phyloP scores from a whole-genome alignment of 2,113 vertebrate species.

The Oncorhynchus masou region DNA sequence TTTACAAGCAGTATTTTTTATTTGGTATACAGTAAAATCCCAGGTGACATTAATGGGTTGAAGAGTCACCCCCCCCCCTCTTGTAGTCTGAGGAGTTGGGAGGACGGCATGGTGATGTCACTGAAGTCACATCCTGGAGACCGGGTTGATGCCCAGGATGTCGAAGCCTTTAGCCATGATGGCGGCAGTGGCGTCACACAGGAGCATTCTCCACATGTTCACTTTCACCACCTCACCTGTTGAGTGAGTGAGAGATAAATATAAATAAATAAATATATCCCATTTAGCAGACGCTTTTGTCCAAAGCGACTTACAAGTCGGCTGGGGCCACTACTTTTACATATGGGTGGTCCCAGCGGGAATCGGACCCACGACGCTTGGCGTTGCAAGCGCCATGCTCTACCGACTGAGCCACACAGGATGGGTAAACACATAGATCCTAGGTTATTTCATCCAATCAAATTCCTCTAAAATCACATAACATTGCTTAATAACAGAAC shows the following conservation, averaged over 20 bases:
- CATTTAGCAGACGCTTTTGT: too few species aligned
- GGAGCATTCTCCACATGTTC: constrained; percentile 94
- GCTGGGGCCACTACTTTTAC: too few species aligned
- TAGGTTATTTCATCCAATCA: too few species aligned
- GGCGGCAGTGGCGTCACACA: constrained; percentile 87
- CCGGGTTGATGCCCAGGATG: constrained; percentile 90
- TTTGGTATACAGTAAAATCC: neutral
- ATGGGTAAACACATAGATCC: neutral
- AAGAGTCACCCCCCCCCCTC: too few species aligned
- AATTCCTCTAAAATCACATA: too few species aligned
- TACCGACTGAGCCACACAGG: too few species aligned
- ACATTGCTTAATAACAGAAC: too few species aligned
- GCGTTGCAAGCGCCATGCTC: too few species aligned
- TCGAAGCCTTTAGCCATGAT: constrained; percentile 94
- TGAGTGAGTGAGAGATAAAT: constrained; percentile 23
- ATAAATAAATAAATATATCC: too few species aligned
- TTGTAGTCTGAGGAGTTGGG: neutral
- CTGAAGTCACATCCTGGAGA: constrained; percentile 86
- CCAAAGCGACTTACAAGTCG: too few species aligned
- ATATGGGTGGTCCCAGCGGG: too few species aligned
- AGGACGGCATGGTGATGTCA: neutral
- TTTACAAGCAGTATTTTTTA: constrained; percentile 9
- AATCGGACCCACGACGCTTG: too few species aligned
- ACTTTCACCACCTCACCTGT: constrained; percentile 90
- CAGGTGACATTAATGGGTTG: neutral